Conservation (phyloP, 2,113 vertebrate species). For the Alexandromys fortis region DNA sequence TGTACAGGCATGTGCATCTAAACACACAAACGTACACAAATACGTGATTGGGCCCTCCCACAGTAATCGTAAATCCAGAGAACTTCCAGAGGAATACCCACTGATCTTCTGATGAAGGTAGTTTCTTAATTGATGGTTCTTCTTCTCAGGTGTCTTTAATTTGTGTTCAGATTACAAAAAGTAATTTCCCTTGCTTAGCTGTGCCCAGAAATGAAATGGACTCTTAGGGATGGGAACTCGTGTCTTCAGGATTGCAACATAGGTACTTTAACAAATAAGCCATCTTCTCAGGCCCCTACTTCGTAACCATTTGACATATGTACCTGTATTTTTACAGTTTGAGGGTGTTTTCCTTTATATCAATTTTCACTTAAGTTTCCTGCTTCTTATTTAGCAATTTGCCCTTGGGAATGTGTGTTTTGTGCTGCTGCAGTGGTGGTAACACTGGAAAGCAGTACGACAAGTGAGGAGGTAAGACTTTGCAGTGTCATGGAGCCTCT, state of each 20-base stretch:
- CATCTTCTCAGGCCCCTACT: background rate
- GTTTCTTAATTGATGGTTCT: background rate
- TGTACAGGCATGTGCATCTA: background rate
- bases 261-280: background rate
- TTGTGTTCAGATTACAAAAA: background rate
- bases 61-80: background rate
- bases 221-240: background rate
- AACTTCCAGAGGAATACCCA: background rate
- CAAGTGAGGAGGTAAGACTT: background rate
- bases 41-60: background rate
- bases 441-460: background rate
- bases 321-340: background rate
- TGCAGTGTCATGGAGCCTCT: background rate
- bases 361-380: background rate
- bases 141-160: background rate
- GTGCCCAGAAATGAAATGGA: background rate
- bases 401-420: background rate
- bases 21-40: background rate
- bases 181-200: fast-evolving
- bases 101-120: background rate
- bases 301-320: background rate
- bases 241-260: background rate
- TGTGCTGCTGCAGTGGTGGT: background rate
- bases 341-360: background rate
- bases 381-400: background rate